A percentile compares a stretch with the other conserved stretches of the same genome.
These are phyloP conservation scores for Garrulus glandarius DNA, from an alignment of 2,797 vertebrate genomes.

Conservation along the genomic window DNA sequence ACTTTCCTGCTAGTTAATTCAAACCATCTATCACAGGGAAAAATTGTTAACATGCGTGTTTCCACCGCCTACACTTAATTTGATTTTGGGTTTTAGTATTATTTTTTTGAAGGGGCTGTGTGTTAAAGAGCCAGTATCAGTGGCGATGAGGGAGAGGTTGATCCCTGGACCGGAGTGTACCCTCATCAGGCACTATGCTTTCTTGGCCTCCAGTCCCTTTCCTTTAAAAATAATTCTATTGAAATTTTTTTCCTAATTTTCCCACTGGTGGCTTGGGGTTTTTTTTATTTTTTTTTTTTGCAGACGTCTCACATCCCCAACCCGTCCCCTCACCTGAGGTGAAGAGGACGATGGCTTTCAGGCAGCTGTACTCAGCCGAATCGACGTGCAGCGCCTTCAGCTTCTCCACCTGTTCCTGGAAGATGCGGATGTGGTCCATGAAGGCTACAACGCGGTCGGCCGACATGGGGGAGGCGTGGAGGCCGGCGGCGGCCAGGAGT, in stretches of 20 bases:
- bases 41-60: constrained; percentile 74
- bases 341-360: constrained; percentile 98
- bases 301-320: not conserved
- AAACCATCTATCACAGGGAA: constrained; percentile 75
- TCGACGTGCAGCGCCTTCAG: constrained; percentile 98
- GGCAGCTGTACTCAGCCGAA: constrained; percentile 98
- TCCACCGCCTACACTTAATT: constrained; percentile 69
- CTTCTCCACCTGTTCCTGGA: constrained; percentile 99
- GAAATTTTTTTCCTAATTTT: not conserved
- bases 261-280: too few relatives aligned
- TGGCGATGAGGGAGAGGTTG: not conserved
- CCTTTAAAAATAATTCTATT: not conserved
- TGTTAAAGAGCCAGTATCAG: constrained; percentile 43
- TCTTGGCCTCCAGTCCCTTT: not conserved
- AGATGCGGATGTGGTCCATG: constrained; percentile 99
- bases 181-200: not conserved
- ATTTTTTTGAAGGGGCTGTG: not conserved
- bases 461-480: constrained; percentile 97
- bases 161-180: not conserved
- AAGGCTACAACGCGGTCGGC: constrained; percentile 98
- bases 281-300: too few relatives aligned
- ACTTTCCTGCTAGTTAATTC: constrained; percentile 77
- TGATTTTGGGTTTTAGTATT: constrained; percentile 25
- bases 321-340: constrained; percentile 88
- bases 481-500: constrained; percentile 93